Conservation (phyloP, 2,888 invertebrate genomes). For the Troides helena region DNA sequence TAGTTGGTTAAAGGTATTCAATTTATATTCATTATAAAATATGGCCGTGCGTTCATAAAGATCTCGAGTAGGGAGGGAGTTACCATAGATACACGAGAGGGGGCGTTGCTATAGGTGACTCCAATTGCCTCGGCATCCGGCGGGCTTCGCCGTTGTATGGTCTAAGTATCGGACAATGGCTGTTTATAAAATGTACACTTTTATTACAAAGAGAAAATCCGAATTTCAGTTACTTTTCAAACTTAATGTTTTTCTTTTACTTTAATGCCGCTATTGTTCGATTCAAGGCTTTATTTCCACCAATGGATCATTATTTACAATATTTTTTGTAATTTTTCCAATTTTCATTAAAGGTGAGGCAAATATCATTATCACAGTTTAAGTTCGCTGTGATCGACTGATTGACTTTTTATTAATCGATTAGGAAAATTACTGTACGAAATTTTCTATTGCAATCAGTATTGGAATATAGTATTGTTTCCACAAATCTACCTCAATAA, state of each 20-base stretch:
- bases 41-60: constrained; percentile 61
- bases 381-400: too few species aligned
- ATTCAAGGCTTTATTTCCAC: neutral
- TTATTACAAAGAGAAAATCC: constrained; percentile 9
- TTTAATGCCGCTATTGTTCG: neutral
- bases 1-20: constrained; percentile 52
- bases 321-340: too few species aligned
- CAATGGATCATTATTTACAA: too few species aligned
- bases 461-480: too few species aligned
- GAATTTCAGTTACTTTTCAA: constrained; percentile 1
- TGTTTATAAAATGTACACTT: constrained; percentile 12
- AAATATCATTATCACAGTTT: too few species aligned
- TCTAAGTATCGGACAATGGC: constrained; percentile 32
- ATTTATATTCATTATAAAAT: constrained; percentile 54
- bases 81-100: constrained; percentile 54
- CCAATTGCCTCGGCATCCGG: constrained; percentile 61
- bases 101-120: constrained; percentile 68
- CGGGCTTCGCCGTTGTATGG: constrained; percentile 40
- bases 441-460: too few species aligned
- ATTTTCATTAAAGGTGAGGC: too few species aligned
- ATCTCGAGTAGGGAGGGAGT: constrained; percentile 56
- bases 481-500: too few species aligned
- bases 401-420: too few species aligned
- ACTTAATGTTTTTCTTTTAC: neutral
- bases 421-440: too few species aligned